These are phyloP conservation scores for Pammene aurita DNA, from an alignment of 2,888 invertebrate genomes.

Conservation along the genomic window DNA sequence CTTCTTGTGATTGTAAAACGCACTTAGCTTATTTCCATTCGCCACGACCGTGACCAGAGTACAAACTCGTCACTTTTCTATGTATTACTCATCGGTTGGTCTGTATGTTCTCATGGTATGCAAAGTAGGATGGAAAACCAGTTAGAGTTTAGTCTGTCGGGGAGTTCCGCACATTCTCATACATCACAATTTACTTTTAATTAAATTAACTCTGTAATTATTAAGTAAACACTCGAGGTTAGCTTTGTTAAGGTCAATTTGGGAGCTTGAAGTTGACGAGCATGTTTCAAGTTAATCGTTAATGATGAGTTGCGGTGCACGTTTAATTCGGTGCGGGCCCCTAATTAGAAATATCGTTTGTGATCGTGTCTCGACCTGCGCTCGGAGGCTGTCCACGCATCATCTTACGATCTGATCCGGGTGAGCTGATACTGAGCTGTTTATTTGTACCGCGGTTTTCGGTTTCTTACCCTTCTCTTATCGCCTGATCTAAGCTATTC, in stretches of 20 bases:
- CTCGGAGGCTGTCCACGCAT: slow-evolving; percentile 63
- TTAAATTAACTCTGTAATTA: slow-evolving; percentile 28
- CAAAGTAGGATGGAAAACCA: slow-evolving; percentile 67
- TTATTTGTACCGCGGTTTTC: slow-evolving; percentile 73
- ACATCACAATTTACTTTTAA: slow-evolving; percentile 27
- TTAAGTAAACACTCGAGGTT: slow-evolving; percentile 29
- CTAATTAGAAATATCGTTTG: slow-evolving; percentile 50
- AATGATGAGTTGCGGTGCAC: slow-evolving; percentile 18
- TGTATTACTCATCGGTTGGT: slow-evolving; percentile 65
- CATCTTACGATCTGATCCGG: slow-evolving; percentile 71
- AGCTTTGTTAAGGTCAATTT: slow-evolving; percentile 30
- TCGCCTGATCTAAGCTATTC: slow-evolving; percentile 65
- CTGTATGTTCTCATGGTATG: slow-evolving; percentile 59
- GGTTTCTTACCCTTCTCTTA: slow-evolving; percentile 79
- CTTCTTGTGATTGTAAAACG: slow-evolving; percentile 49
- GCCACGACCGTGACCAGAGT: slow-evolving; percentile 56
- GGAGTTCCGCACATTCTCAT: slow-evolving; percentile 35
- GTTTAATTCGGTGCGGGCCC: slow-evolving; percentile 28
- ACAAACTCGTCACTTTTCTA: slow-evolving; percentile 54
- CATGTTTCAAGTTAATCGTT: slow-evolving; percentile 32
- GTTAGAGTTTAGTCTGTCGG: slow-evolving; percentile 26
- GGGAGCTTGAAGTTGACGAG: slow-evolving; percentile 16
- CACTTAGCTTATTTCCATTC: slow-evolving; percentile 59
- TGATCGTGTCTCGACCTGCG: slow-evolving; percentile 76
- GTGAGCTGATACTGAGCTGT: slow-evolving; percentile 71